Conservation (phyloP, 2,888 invertebrate species). For the Plemyria rubiginata region DNA sequence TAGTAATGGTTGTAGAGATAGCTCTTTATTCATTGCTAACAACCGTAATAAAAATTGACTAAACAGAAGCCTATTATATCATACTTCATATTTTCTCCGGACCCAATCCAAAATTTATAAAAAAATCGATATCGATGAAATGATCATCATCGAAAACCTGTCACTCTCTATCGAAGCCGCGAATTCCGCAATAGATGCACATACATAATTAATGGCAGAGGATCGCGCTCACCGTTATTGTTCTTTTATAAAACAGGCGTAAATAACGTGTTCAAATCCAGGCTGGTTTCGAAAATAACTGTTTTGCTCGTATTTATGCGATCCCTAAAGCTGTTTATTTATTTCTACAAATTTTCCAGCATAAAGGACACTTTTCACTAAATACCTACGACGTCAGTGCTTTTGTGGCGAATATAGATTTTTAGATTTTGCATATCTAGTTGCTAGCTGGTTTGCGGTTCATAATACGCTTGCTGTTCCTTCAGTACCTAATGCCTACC, state of each 20-base stretch:
- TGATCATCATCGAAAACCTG: constrained; percentile 6
- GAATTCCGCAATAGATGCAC: constrained; percentile 34
- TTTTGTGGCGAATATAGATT: background rate
- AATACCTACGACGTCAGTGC: background rate
- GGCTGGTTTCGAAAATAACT: background rate
- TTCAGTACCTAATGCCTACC: constrained; percentile 1
- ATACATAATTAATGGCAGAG: constrained; percentile 32
- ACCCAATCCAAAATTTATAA: no score
- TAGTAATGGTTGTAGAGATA: no score
- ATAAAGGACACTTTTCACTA: background rate
- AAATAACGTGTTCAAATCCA: constrained; percentile 15
- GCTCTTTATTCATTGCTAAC: no score
- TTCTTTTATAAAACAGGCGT: constrained; percentile 22
- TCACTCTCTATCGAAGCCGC: constrained; percentile 15
- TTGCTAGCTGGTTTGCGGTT: background rate
- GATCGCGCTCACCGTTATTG: constrained; percentile 24
- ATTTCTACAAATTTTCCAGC: background rate
- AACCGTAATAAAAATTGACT: background rate
- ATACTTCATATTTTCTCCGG: background rate
- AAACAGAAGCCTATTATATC: background rate
- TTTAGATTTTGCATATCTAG: background rate
- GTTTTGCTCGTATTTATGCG: background rate
- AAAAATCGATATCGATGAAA: constrained; percentile 19
- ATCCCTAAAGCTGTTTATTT: background rate
- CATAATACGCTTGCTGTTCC: constrained; percentile 6